Evolutionary conservation across 2,888 invertebrate species (phyloP).

Genomic region (Melolontha melolontha): DNA sequence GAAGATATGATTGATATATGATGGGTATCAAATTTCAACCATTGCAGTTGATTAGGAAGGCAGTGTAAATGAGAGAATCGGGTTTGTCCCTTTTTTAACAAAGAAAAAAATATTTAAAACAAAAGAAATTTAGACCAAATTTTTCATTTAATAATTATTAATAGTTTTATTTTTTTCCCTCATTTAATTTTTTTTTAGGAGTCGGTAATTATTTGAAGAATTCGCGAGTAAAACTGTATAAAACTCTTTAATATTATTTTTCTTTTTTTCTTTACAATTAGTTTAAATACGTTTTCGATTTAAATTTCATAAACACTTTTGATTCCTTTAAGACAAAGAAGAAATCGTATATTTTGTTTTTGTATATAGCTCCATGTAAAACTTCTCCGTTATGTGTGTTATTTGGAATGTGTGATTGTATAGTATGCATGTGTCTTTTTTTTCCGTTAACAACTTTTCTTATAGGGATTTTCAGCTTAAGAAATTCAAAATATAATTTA

Average conservation of each 20-base stretch:
- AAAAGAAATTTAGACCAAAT: conserved; percentile 13
- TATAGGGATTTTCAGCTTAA: conserved; percentile 51
- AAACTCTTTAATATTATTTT: neutral
- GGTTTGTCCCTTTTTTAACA: conserved; percentile 31
- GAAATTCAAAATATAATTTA: conserved; percentile 13
- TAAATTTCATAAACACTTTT: conserved; percentile 4
- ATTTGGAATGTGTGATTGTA: conserved; percentile 39
- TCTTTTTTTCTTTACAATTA: neutral
- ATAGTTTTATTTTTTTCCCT: conserved; percentile 4
- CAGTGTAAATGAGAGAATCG: conserved; percentile 41
- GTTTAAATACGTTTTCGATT: neutral
- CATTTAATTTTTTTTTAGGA: conserved; percentile 18
- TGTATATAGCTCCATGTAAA: conserved; percentile 25
- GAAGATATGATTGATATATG: conserved; percentile 55
- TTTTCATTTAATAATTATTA: conserved; percentile 1
- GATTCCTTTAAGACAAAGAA: conserved; percentile 12
- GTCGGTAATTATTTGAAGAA: neutral
- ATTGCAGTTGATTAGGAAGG: conserved; percentile 39
- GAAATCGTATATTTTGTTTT: conserved; percentile 9
- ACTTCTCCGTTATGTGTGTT: conserved; percentile 29
- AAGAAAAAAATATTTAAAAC: conserved; percentile 2
- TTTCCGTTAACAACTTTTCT: conserved; percentile 53
- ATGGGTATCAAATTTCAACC: conserved; percentile 36
- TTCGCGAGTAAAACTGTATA: neutral
- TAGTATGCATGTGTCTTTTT: conserved; percentile 46